A percentile compares a stretch with the other conserved stretches of the same genome.
phyloP scores from a whole-genome alignment of 2,888 invertebrate genomes.

The Agrochola litura region DNA sequence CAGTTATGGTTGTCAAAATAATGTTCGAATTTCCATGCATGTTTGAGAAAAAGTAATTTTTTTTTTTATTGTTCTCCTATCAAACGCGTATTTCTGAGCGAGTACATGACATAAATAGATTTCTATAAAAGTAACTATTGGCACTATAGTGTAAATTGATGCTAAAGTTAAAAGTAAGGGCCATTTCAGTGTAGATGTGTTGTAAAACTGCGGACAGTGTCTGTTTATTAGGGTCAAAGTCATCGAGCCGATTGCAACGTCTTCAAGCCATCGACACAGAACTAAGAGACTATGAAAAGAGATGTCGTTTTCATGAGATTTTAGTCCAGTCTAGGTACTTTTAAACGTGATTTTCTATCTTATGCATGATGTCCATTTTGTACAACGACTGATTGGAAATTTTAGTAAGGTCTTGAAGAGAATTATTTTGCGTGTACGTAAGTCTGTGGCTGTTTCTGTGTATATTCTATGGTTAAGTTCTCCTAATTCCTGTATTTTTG shows the following conservation, averaged over 20 bases:
- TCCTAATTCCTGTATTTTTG: too few species aligned
- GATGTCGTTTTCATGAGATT: neutral
- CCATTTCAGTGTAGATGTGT: slow-evolving; percentile 38
- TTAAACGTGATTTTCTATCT: neutral
- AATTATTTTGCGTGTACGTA: neutral
- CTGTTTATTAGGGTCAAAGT: slow-evolving; percentile 48
- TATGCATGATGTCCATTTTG: neutral
- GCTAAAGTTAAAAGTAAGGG: slow-evolving; percentile 36
- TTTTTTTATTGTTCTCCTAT: too few species aligned
- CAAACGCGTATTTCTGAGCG: neutral
- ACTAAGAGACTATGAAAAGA: neutral
- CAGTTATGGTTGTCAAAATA: too few species aligned
- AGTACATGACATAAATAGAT: neutral
- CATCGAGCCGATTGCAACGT: neutral
- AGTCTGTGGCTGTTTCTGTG: neutral
- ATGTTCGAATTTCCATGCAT: too few species aligned
- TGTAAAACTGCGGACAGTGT: slow-evolving; percentile 36
- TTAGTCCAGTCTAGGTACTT: neutral
- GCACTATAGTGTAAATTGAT: slow-evolving; percentile 44
- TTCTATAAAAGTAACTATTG: slow-evolving; percentile 16
- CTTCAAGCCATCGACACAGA: neutral
- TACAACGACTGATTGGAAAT: neutral
- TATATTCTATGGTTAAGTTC: too few species aligned
- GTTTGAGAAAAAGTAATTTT: too few species aligned
- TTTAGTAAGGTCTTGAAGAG: neutral